Conservation (phyloP, 2,888 invertebrate genomes). For the Keiferia lycopersicella region DNA sequence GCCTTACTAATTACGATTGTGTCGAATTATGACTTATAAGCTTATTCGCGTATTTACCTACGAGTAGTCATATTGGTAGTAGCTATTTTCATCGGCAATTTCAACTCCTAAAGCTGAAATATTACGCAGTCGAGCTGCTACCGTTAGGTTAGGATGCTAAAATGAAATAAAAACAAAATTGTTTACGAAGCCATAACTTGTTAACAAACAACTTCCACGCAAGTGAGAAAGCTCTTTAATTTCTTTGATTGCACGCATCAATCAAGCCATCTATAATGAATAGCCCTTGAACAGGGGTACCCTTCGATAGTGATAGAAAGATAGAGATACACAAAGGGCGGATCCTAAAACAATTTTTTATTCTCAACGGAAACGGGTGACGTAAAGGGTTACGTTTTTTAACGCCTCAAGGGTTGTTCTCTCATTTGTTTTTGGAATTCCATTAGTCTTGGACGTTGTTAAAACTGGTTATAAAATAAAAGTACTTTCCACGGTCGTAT, state of each 20-base stretch:
- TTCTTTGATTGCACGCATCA: constrained; percentile 60
- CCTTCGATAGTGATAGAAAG: constrained; percentile 58
- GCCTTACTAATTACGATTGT: too few relatives aligned
- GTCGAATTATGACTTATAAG: too few relatives aligned
- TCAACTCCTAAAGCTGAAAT: too few relatives aligned
- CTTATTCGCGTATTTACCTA: too few relatives aligned
- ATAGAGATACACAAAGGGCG: constrained; percentile 59
- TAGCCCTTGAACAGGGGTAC: constrained; percentile 61
- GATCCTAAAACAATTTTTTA: constrained; percentile 34
- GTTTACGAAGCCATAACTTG: too few relatives aligned
- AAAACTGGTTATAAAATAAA: constrained; percentile 6
- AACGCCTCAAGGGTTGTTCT: constrained; percentile 18
- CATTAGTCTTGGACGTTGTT: constrained; percentile 17
- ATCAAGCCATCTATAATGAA: constrained; percentile 68
- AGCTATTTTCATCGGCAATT: too few relatives aligned
- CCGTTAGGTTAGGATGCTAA: too few relatives aligned
- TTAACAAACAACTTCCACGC: background rate
- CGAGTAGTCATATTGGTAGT: too few relatives aligned
- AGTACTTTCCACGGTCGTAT: constrained; percentile 13
- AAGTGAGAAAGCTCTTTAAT: constrained; percentile 26
- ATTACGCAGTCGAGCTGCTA: too few relatives aligned
- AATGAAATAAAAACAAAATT: too few relatives aligned
- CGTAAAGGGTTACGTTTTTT: constrained; percentile 28
- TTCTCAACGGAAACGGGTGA: constrained; percentile 30
- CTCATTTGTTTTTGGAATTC: constrained; percentile 26